Evolutionary conservation across 1,140 invertebrate genomes (phyloP), one percentile per base, ranked within the genome.

Genomic region (Triops cancriformis): DNA sequence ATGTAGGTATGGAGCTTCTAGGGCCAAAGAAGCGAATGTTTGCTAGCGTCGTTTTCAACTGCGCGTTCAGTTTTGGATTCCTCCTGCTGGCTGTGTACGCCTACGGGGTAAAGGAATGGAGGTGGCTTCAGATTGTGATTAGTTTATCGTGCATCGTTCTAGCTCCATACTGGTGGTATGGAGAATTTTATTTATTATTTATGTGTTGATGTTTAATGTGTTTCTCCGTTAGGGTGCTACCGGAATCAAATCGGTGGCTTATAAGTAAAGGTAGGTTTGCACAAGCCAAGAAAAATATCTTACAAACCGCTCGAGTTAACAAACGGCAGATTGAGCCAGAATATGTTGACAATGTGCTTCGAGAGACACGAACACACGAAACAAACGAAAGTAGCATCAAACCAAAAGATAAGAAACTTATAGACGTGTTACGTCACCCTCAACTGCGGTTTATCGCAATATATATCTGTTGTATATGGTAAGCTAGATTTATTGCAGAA

Each of bases 201-300:
- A n/a, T n/a, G n/a, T 1, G 23, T 18, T 12, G 7, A 10, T 6
- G 1, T 1, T 64, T 7, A 64, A 18, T 4, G 3, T n/a, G 4
- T 18, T 14, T 14, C 12, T 42, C 3, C 1, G 1, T 43, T 28
- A 41, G 75, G 72, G 31, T 76, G 12, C 26, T 86, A 18, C 85
- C 86, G 6, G 85, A 86, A 79, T 86, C 86, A 26, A 81, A 85
- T 4, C 80, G 85, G 7, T 87, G 85, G 85, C 80, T 87, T 31
- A 81, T 87, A 7, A 78, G 84, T 41, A 82, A 83, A 72, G 81
- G 83, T 10, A 81, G 81, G 37, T 82, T 82, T 42, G 81, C 82
- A 2, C 81, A 84, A 78, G 85, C 85, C 0, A 81, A 82, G 73
- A 75, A 79, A 4, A 73, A 83, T 26, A 79, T 85, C 14, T 73